Conservation (phyloP, 1,140 invertebrate species). For the Atta texana region DNA sequence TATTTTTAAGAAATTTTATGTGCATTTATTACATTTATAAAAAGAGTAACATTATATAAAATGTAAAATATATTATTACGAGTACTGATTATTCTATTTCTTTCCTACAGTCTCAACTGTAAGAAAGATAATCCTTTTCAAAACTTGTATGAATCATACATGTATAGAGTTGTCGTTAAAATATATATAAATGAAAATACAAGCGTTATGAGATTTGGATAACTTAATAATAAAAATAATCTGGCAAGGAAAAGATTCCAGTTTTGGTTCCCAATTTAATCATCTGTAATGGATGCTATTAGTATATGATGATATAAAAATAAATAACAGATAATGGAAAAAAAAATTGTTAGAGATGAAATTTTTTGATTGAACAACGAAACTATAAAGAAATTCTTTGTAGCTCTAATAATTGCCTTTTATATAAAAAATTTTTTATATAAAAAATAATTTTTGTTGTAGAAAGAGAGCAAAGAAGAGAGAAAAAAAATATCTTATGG, state of each 20-base stretch:
- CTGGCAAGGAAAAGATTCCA: neutral
- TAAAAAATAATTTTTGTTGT: neutral
- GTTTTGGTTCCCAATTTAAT: neutral
- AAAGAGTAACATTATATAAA: neutral
- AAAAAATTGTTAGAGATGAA: neutral
- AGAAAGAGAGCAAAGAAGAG: neutral
- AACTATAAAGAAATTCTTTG: neutral
- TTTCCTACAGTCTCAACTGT: neutral
- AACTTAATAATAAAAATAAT: constrained; percentile 5
- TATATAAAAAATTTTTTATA: neutral
- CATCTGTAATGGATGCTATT: neutral
- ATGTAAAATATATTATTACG: neutral
- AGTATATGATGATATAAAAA: neutral
- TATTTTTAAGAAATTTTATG: neutral
- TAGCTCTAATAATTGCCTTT: neutral
- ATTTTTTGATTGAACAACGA: neutral
- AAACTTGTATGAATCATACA: neutral
- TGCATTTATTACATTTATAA: neutral
- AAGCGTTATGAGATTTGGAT: neutral
- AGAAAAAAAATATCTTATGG: neutral
- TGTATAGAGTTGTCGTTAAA: neutral
- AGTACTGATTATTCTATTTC: neutral
- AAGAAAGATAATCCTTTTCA: neutral
- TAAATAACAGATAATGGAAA: neutral
- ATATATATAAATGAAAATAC: neutral